Evolutionary conservation across 2,797 vertebrate genomes (phyloP).

Genomic region (Xiphophorus birchmanni): DNA sequence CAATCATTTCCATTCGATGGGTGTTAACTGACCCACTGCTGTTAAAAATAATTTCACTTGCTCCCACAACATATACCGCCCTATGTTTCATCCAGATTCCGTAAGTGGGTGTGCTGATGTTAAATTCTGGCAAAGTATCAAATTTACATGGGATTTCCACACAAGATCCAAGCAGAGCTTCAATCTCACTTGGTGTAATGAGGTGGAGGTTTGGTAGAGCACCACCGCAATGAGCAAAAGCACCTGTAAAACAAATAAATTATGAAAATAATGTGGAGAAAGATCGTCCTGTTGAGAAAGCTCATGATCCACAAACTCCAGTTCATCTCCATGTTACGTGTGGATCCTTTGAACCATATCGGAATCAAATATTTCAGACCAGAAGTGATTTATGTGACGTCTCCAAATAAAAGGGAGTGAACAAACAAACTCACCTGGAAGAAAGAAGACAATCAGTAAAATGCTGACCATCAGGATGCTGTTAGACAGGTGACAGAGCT

Average conservation of each 20-base stretch:
- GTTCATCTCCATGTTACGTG: too few species aligned
- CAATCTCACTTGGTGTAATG: neutral
- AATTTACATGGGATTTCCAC: neutral
- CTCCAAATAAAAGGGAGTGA: too few species aligned
- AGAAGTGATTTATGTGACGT: too few species aligned
- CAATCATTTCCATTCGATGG: neutral
- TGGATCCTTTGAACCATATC: too few species aligned
- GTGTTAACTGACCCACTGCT: neutral
- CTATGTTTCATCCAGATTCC: neutral
- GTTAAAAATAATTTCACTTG: neutral
- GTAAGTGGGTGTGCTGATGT: neutral
- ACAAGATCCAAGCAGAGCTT: slow-evolving; percentile 9
- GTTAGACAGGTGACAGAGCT: too few species aligned
- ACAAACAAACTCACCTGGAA: too few species aligned
- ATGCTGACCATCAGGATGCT: too few species aligned
- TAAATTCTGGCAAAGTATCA: neutral
- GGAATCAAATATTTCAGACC: too few species aligned
- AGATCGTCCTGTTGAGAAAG: neutral
- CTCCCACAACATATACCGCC: too few species aligned
- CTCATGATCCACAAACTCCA: too few species aligned
- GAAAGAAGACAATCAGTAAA: too few species aligned
- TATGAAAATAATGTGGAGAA: neutral
- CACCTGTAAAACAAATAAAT: slow-evolving; percentile 6
- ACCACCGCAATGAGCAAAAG: neutral
- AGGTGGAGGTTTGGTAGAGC: accelerated